Base-by-base conservation (phyloP, 2,888 invertebrate species). In the Polyommatus icarus region DNA sequence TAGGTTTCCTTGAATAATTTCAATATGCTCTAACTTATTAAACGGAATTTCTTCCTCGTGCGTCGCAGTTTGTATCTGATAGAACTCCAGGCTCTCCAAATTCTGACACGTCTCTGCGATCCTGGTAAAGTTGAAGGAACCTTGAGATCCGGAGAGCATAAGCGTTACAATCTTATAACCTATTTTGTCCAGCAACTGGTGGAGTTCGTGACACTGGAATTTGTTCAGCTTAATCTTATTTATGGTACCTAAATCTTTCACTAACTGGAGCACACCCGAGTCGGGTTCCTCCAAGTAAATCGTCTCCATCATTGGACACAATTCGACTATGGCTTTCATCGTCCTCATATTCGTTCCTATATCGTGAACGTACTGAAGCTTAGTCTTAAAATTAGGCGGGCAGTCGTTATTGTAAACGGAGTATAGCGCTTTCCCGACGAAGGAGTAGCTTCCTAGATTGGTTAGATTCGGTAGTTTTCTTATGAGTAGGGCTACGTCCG, bases 341-440 rank as follows among this genome's bases (percentile, higher is more conserved):
- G 94, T 95, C 78, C 95, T 93, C 82, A 90, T 84, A 80, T 95
- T 95, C 0, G 96, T 96, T 80, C 93, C 92, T 0, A 95, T 95
- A 82, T 96, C 96, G 83, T 96, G 96, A 32, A 96, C 84, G 84
- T 96, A 96, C 81, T 95, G 95, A 57, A 96, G 83, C 82, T 96
- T 96, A n/a, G 95, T 95, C 87, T 93, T 94, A 83, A 95, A 95
- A 61, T 89, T 88, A 18, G 94, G 89, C 54, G 93, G 91, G 81
- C 94, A 91, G 79, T 95, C 94, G 20, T 94, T 91, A 80, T 94
- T 94, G 82, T 93, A 89, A 40, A 96, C 90, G 81, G 95, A 92
- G 79, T 94, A 91, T 29, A 96, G 86, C 1, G 96, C 93, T 84
- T 94, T 95, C 0, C 96, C 96, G 61, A 96, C 96, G 86, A 95